phyloP scores from a whole-genome alignment of 1,140 invertebrate genomes.

The Drosophila subpulchrella region DNA sequence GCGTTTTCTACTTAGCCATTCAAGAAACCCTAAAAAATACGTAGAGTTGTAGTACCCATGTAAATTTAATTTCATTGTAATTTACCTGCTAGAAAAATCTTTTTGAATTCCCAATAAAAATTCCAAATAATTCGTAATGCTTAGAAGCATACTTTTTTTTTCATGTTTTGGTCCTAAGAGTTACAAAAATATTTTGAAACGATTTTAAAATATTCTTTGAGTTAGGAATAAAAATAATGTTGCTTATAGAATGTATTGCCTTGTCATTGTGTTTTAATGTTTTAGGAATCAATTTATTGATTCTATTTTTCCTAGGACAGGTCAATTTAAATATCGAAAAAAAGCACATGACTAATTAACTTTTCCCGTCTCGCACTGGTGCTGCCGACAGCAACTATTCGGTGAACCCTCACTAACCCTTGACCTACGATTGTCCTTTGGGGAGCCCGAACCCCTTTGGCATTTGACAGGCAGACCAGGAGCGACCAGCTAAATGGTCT shows the following conservation, averaged over 20 bases:
- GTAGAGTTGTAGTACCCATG: not conserved
- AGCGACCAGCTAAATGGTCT: conserved; percentile 38
- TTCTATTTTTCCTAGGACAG: not conserved
- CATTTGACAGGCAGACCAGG: conserved; percentile 18
- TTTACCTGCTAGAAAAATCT: too few species aligned
- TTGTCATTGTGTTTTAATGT: not conserved
- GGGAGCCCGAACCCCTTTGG: conserved; percentile 28
- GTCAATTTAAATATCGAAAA: conserved; percentile 26
- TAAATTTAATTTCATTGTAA: not conserved
- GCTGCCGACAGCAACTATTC: conserved; percentile 5
- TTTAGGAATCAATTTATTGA: not conserved
- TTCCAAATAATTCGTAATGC: too few species aligned
- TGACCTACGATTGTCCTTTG: conserved; percentile 44
- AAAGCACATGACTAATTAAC: conserved; percentile 36
- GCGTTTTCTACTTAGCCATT: not conserved
- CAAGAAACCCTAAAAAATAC: not conserved
- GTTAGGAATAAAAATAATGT: too few species aligned
- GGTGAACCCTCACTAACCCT: conserved; percentile 22
- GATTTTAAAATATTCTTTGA: too few species aligned
- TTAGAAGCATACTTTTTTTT: too few species aligned
- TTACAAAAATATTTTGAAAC: too few species aligned
- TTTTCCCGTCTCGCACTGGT: conserved; percentile 9
- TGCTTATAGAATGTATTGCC: too few species aligned
- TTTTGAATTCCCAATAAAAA: too few species aligned
- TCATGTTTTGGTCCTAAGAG: too few species aligned